Evolutionary conservation across 35 echinoderm and acorn worm genomes (phyloP), one percentile per base, ranked within the genome.

Genomic region (Ophioderma brevispina): DNA sequence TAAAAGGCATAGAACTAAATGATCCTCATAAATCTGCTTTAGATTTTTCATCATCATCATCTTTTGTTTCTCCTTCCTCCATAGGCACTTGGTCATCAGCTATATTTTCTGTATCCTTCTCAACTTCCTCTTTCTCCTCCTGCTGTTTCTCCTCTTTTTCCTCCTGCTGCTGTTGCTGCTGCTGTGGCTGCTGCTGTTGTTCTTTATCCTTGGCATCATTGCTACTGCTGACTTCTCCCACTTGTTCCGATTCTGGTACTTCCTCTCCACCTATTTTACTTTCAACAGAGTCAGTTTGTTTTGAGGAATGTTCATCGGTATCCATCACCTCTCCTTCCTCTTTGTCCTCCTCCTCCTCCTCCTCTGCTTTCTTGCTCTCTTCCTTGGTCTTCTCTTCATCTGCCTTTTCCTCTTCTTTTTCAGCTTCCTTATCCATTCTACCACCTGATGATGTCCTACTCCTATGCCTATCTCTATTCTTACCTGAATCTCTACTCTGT

Each of bases 261-360:
- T 39, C 78, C 56, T 63, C 46, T 55, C 59, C 56, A 33, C 87
- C 82, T 43, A 80, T 80, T 77, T 75, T 90, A 4, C 55, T 40
- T 25, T 87, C 76, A 37, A 64, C 85, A 87, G 36, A 83, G 32
- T 55, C 70, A 19, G 64, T 55, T 39, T 21, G 36, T 39, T 90
- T 36, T 21, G 34, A 32, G 28, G 23, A 18, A 76, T 86, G 52
- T 35, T 4, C 50, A 34, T n/a, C 21, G 23, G 31, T 81, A 32
- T 89, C 87, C 80, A 84, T 82, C 35, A 64, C 78, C 56, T 63
- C 46, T 55, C 59, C 56, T 30, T 91, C 82, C 63, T 85, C 85
- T 77, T 75, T 86, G 8, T 77, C 56, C 36, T 86, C 82, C 1
- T 39, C 37, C 38, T 87, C 76, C 39, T 77, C 85, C 80, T 23